phyloP scores from a whole-genome alignment of 2,113 vertebrate genomes.

The Puma concolor region DNA sequence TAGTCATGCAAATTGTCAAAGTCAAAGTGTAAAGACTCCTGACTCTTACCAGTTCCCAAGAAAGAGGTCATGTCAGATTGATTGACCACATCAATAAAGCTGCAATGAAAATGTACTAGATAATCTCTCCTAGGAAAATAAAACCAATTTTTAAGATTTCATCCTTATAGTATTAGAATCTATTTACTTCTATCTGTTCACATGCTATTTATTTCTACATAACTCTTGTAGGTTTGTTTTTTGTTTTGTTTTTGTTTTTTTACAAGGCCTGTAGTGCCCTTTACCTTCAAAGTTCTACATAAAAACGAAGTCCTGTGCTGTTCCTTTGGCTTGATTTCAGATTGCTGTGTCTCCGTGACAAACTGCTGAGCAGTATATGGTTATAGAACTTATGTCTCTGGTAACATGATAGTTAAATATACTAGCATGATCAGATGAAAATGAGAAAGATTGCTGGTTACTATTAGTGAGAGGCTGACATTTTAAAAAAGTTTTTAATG shows the following conservation, averaged over 20 bases:
- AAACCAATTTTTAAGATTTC: not conserved
- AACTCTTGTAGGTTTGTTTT: not conserved
- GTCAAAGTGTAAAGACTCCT: not conserved
- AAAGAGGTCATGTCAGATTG: not conserved
- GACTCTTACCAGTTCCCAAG: not conserved
- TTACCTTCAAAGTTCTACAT: not conserved
- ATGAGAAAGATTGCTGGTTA: not conserved
- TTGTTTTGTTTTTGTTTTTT: not conserved
- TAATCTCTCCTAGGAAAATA: not conserved
- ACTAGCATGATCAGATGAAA: not conserved
- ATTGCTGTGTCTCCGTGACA: not conserved
- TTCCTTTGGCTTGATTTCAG: not conserved
- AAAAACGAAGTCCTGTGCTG: not conserved
- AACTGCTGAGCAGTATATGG: not conserved
- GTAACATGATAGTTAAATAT: not conserved
- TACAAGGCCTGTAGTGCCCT: rapidly evolving
- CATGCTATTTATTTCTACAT: not conserved
- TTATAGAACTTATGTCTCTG: not conserved
- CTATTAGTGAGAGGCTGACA: too few relatives aligned
- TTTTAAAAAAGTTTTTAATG: too few relatives aligned
- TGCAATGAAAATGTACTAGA: not conserved
- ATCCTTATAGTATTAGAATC: not conserved
- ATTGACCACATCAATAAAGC: not conserved
- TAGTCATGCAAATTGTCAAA: not conserved
- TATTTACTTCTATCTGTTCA: not conserved